Evolutionary conservation across 2,113 vertebrate genomes (phyloP).

Genomic region (Oceanites oceanicus): DNA sequence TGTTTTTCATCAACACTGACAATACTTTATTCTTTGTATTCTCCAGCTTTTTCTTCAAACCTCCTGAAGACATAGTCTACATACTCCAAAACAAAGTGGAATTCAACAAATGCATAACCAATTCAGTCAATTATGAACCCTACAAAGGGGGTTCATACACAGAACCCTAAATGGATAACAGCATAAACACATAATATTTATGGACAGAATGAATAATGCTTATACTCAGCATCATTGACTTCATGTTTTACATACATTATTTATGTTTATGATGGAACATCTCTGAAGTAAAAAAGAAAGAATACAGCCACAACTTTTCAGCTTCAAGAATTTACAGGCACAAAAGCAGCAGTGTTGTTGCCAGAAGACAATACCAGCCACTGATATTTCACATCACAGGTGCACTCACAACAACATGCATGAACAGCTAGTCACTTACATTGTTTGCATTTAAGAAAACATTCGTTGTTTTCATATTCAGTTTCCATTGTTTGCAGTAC

Average conservation of each 20-base stretch:
- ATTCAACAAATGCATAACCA: neutral
- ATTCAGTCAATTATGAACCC: neutral
- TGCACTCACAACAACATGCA: neutral
- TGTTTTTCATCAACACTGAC: conserved; percentile 1
- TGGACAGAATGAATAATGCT: neutral
- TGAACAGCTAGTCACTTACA: neutral
- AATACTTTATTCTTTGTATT: conserved; percentile 1
- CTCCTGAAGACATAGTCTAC: neutral
- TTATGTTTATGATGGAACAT: neutral
- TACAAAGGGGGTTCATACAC: neutral
- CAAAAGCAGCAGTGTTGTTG: neutral
- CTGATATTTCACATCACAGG: neutral
- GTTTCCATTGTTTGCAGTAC: neutral
- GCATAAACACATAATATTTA: neutral
- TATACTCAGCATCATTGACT: neutral
- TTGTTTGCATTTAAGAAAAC: neutral
- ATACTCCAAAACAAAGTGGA: neutral
- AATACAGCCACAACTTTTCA: neutral
- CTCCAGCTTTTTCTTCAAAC: neutral
- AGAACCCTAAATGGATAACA: neutral
- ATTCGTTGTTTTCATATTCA: neutral
- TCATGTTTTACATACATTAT: neutral
- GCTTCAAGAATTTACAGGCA: neutral
- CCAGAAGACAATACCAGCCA: neutral
- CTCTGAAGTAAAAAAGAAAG: neutral